Evolutionary conservation across 2,113 vertebrate species (phyloP).

Genomic region (Ciconia boyciana): DNA sequence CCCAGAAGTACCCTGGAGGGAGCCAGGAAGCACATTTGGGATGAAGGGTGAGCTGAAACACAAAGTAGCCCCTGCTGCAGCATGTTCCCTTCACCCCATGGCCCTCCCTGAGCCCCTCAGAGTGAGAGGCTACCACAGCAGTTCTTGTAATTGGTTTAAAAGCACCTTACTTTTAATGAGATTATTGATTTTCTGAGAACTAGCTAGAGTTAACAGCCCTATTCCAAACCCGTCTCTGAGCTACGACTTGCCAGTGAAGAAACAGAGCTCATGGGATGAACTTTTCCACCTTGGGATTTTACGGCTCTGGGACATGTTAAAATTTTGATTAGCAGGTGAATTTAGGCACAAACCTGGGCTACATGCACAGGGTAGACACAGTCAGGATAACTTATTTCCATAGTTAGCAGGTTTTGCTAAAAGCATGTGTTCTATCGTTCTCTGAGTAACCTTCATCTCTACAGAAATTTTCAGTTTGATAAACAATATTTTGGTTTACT

Average conservation of each 20-base stretch:
- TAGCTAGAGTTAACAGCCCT: not conserved
- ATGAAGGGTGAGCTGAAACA: not conserved
- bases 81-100: fast-evolving
- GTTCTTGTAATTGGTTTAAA: not conserved
- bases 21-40: not conserved
- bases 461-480: not conserved
- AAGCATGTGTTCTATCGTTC: fast-evolving
- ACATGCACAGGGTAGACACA: not conserved
- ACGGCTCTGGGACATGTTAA: not conserved
- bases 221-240: not conserved
- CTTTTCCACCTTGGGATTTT: not conserved
- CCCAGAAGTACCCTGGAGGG: not conserved
- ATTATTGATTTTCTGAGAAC: not conserved
- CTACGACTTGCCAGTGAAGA: not conserved
- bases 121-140: not conserved
- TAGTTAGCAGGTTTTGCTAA: not conserved
- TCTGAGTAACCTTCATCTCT: not conserved
- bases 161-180: not conserved
- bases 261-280: not conserved
- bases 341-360: not conserved
- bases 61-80: not conserved
- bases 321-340: not conserved
- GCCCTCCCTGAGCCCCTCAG: not conserved
- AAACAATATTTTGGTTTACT: not conserved
- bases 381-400: not conserved